Evolutionary conservation across 2,797 vertebrate genomes (phyloP), one percentile per base, ranked within the genome.

Genomic region (Premnoplex brunnescens): DNA sequence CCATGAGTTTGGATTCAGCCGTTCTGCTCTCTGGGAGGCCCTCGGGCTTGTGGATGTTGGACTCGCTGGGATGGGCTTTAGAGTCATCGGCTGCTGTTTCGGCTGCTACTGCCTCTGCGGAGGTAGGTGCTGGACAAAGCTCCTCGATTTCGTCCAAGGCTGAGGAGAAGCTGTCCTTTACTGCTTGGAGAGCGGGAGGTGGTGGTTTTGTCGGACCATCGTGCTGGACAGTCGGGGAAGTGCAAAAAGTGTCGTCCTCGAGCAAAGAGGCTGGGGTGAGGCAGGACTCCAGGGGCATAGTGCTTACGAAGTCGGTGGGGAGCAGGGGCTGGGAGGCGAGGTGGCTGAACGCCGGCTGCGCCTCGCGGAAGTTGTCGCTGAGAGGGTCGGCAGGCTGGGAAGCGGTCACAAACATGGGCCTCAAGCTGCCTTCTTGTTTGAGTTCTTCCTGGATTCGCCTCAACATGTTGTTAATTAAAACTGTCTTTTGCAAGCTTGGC

Each of bases 401-500:
- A 26, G 99, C 78, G 14, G 98, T 97, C 37, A 99, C 96, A 16
- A 99, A 98, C 76, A 98, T 93, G 1, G 99, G 99, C 95, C 98
- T 98, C 92, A 99, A 98, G 84, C 98, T 98, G 87, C 99, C 99
- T 92, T 99, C 99, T 97, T 98, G 99, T 94, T 99, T 99, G 54
- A 99, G 99, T 86, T 99, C 99, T 22, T 99, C 99, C 97, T 99
- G 99, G 98, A 99, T 99, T 89, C 99, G 99, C 28, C 99, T 98
- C 97, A 99, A 93, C 99, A 99, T 99, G 98, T 99, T 99, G 98
- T 99, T 99, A 97, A 99, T 99, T 97, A 99, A 98, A 97, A 99
- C 99, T 4, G 99, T 99, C 95, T 99, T 99, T 97, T 99, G 99
- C 97, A 99, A 98, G 97, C 99, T 99, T 51, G 99, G 99, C 98